These are phyloP conservation scores for Acleris holmiana DNA, from an alignment of 2,888 invertebrate genomes.

Conservation along the genomic window DNA sequence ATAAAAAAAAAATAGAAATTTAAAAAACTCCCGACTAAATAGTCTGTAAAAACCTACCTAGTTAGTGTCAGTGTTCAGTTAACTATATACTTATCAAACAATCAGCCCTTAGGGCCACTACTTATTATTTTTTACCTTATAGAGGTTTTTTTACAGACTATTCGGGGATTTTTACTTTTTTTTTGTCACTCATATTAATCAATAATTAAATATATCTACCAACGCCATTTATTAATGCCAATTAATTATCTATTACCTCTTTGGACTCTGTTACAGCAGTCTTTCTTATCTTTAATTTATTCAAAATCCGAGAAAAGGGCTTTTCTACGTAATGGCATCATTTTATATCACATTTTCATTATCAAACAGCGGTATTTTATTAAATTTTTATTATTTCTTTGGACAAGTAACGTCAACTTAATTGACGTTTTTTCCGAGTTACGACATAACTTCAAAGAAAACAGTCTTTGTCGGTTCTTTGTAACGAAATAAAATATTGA, in stretches of 20 bases:
- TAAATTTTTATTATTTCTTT: conserved; percentile 16
- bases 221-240: neutral
- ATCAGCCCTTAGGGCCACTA: too few relatives aligned
- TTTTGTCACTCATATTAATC: too few relatives aligned
- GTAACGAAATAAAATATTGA: neutral
- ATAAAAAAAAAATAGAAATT: too few relatives aligned
- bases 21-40: too few relatives aligned
- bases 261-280: neutral
- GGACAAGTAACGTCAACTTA: conserved; percentile 19
- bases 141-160: too few relatives aligned
- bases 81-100: too few relatives aligned
- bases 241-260: neutral
- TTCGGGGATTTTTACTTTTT: too few relatives aligned
- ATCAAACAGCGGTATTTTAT: conserved; percentile 8
- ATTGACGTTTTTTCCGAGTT: conserved; percentile 19
- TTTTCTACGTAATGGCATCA: conserved; percentile 10
- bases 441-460: conserved; percentile 12
- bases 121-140: too few relatives aligned
- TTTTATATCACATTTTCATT: conserved; percentile 16
- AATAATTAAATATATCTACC: neutral
- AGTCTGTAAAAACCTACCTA: too few relatives aligned
- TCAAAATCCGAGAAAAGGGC: conserved; percentile 10
- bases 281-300: conserved; percentile 10
- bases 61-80: too few relatives aligned
- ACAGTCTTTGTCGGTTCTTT: conserved; percentile 7